Evolutionary conservation across 2,888 invertebrate genomes (phyloP).

Genomic region (Plebejus argus): DNA sequence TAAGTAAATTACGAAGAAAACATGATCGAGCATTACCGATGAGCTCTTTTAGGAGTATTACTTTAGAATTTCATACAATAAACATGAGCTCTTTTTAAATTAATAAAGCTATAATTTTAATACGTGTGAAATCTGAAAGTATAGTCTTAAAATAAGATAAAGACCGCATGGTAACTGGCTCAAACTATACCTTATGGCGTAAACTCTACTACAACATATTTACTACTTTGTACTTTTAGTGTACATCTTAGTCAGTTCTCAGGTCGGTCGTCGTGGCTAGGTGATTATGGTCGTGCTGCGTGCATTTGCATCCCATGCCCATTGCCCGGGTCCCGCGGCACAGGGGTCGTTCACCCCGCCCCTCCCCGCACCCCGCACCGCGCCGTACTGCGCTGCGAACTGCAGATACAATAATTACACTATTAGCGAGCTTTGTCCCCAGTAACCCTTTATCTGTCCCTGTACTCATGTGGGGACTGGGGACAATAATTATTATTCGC

Average conservation of each 20-base stretch:
- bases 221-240: not conserved
- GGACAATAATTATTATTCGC: not conserved
- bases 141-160: not conserved
- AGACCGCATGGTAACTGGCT: too few species aligned
- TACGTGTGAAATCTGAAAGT: not conserved
- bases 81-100: too few species aligned
- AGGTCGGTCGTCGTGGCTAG: not conserved
- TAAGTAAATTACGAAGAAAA: too few species aligned
- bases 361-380: not conserved
- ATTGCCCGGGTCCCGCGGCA: not conserved
- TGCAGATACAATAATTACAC: constrained; percentile 17
- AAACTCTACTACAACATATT: too few species aligned
- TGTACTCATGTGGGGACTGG: not conserved
- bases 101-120: too few species aligned
- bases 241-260: not conserved
- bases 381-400: constrained; percentile 6
- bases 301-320: not conserved
- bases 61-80: too few species aligned
- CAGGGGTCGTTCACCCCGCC: not conserved
- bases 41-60: not conserved
- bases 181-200: too few species aligned
- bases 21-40: not conserved
- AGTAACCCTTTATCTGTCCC: constrained; percentile 13
- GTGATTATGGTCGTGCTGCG: not conserved
- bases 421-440: constrained; percentile 2